Conservation (phyloP, 1,140 invertebrate genomes). For the Pseudoatta argentina region DNA sequence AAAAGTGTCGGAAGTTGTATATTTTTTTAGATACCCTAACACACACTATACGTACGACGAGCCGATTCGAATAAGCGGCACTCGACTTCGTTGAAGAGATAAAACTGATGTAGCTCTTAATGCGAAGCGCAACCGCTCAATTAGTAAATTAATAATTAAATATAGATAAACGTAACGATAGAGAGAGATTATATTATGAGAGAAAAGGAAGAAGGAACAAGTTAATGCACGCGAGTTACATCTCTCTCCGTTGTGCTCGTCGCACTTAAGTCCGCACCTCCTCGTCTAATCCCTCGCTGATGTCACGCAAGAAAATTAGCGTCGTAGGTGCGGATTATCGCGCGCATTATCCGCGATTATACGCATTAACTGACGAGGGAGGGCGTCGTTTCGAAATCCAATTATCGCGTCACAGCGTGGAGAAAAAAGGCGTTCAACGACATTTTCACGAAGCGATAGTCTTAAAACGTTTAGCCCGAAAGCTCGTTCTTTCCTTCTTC, state of each 20-base stretch:
- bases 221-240: not conserved
- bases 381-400: slow-evolving; percentile 60
- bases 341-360: slow-evolving; percentile 68
- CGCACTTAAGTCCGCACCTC: slow-evolving; percentile 18
- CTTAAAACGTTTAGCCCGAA: slow-evolving; percentile 34
- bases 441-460: slow-evolving; percentile 28
- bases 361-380: slow-evolving; percentile 64
- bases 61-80: slow-evolving; percentile 17
- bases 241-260: slow-evolving; percentile 27
- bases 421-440: slow-evolving; percentile 33
- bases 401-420: slow-evolving; percentile 55
- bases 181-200: not conserved
- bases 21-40: slow-evolving; percentile 36
- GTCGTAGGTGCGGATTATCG: slow-evolving; percentile 60
- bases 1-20: slow-evolving; percentile 79
- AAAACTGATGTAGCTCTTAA: not conserved
- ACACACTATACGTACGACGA: not conserved
- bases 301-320: slow-evolving; percentile 69
- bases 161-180: not conserved
- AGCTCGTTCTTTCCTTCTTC: not conserved
- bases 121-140: not conserved
- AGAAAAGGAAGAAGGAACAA: not conserved
- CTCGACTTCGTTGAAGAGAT: not conserved
- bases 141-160: slow-evolving; percentile 42
- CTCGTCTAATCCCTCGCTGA: slow-evolving; percentile 58